Evolutionary conservation across 2,797 vertebrate species (phyloP).

Genomic region (Microctenopoma steveboyesi): DNA sequence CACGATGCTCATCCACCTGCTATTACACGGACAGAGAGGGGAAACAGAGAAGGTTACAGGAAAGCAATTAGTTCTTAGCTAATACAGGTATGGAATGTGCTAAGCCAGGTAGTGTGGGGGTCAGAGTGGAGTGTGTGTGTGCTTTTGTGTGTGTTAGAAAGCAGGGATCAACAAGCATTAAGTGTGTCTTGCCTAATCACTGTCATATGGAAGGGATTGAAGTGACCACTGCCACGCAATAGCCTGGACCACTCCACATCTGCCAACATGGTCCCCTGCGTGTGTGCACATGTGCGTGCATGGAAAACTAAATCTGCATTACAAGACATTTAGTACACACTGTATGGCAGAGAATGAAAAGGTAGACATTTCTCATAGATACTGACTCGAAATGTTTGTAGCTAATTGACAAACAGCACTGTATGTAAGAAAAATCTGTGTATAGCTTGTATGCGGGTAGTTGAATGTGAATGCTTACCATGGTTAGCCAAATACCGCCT

Average conservation of each 20-base stretch:
- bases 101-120: constrained; percentile 81
- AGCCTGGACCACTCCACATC: constrained; percentile 59
- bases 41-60: constrained; percentile 60
- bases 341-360: constrained; percentile 5
- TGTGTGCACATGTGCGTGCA: constrained; percentile 7
- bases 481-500: not conserved
- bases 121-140: constrained; percentile 20
- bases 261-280: constrained; percentile 41
- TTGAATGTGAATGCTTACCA: not conserved
- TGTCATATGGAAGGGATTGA: constrained; percentile 96
- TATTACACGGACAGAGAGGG: constrained; percentile 20
- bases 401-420: too few species aligned
- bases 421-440: too few species aligned
- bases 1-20: constrained; percentile 4
- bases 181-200: constrained; percentile 88
- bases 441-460: not conserved
- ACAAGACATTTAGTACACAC: constrained; percentile 5
- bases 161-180: constrained; percentile 89
- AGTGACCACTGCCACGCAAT: constrained; percentile 83
- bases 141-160: constrained; percentile 79
- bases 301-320: constrained; percentile 1
- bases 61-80: constrained; percentile 87
- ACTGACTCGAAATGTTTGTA: too few species aligned
- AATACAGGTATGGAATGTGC: constrained; percentile 91
- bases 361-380: too few species aligned